Conservation (phyloP, 2,113 vertebrate species). For the Dascyllus trimaculatus region DNA sequence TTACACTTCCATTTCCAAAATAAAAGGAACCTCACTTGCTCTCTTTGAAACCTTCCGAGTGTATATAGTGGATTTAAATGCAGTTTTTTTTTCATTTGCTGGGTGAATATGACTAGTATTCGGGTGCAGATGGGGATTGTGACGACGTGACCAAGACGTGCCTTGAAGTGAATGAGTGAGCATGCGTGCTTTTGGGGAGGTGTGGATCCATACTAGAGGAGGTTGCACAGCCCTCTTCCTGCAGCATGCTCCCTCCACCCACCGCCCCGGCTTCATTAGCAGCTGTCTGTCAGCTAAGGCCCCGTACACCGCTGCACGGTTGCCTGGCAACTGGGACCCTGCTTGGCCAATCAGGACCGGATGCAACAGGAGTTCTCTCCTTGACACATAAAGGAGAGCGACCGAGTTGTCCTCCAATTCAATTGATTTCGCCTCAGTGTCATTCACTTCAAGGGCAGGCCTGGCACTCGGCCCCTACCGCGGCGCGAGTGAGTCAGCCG, state of each 20-base stretch:
- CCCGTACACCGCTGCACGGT: slow-evolving; percentile 77
- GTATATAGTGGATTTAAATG: slow-evolving; percentile 24
- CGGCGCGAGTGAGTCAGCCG: not conserved
- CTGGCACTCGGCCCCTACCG: not conserved
- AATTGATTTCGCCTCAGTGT: slow-evolving; percentile 60
- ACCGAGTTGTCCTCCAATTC: slow-evolving; percentile 61
- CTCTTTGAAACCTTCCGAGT: slow-evolving; percentile 16
- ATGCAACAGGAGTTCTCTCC: slow-evolving; percentile 81
- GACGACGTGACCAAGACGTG: not conserved
- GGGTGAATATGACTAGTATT: slow-evolving; percentile 64
- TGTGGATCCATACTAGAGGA: slow-evolving; percentile 15
- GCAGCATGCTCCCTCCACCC: slow-evolving; percentile 44
- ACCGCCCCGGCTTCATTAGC: slow-evolving; percentile 73
- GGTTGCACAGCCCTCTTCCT: slow-evolving; percentile 40
- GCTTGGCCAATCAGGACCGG: slow-evolving; percentile 74
- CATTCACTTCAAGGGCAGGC: slow-evolving; percentile 55
- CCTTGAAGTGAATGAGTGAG: not conserved
- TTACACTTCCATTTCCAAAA: slow-evolving; percentile 61
- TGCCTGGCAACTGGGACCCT: slow-evolving; percentile 85
- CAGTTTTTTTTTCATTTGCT: not conserved
- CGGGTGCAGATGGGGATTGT: slow-evolving; percentile 11
- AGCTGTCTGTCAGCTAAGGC: slow-evolving; percentile 76
- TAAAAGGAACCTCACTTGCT: not conserved
- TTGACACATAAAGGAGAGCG: slow-evolving; percentile 69
- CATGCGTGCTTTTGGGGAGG: not conserved